Base-by-base conservation (phyloP, 1,140 invertebrate genomes). In the Gryllus bimaculatus region DNA sequence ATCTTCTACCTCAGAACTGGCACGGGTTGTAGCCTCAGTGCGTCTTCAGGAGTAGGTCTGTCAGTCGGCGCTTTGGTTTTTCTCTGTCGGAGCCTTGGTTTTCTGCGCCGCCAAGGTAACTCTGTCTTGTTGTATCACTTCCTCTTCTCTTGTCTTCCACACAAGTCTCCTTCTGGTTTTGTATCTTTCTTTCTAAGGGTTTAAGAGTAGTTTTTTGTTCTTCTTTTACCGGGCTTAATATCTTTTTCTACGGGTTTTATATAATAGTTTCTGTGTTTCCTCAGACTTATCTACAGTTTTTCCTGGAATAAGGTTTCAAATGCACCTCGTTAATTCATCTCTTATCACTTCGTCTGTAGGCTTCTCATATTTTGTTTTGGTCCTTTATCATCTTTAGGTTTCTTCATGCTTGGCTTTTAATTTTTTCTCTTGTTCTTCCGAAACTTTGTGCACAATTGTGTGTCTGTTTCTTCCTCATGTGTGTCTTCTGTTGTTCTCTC, bases 241-340 rank as follows among this genome's bases (percentile, higher is more conserved):
- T 66, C 54, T 18, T 18, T 66, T 39, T 75, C 74, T 21, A 75
- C 74, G 8, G 26, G 74, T 20, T 75, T 75, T 18, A 20, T 21
- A 20, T 3, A 39, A 47, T 47, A 20, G 21, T n/a, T 26, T 77
- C 76, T 54, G 76, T 77, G 49, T 74, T 47, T 85, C 83, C 78
- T 87, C 84, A 79, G 86, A 21, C 66, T 78, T 75, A 8, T 75
- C 54, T 76, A 18, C 48, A n/a, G 47, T 20, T 15, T 18, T 15
- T 47, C 47, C 79, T 49, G 73, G n/a, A 20, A 77, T 78, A n/a
- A 12, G 48, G 75, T 54, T 81, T 80, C 54, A 66, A 66, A 13
- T 7, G 10, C 18, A 66, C 54, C 7, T 13, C 54, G 0, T 66
- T 2, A 66, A 18, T 66, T 66, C 54, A 18, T 7, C 7, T 1